These are phyloP conservation scores for Nowickia ferox DNA, from an alignment of 2,888 invertebrate genomes.

Conservation along the genomic window DNA sequence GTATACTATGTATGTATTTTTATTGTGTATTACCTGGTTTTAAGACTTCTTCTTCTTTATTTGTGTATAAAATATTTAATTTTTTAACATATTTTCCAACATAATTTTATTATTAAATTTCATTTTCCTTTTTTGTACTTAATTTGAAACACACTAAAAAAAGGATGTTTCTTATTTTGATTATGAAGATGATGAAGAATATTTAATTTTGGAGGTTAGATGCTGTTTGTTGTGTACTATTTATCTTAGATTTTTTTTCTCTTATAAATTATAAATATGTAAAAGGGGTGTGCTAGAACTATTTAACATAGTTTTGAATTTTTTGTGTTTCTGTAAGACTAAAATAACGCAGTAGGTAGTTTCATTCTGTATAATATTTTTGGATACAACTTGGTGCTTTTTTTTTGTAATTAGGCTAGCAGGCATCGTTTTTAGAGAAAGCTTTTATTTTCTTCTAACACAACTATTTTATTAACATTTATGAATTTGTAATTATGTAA, in stretches of 20 bases:
- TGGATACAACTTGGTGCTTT: not conserved
- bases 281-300: conserved; percentile 11
- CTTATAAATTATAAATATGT: not conserved
- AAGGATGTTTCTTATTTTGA: conserved; percentile 82
- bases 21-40: conserved; percentile 36
- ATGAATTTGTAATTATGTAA: conserved; percentile 5
- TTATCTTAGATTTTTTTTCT: not conserved
- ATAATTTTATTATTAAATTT: conserved; percentile 32
- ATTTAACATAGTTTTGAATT: conserved; percentile 16
- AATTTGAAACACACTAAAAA: conserved; percentile 53
- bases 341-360: conserved; percentile 1
- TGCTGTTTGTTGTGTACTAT: conserved; percentile 46
- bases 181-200: conserved; percentile 82
- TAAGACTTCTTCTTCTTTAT: conserved; percentile 18
- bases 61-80: conserved; percentile 1
- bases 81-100: conserved; percentile 31
- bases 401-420: conserved; percentile 15
- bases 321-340: not conserved
- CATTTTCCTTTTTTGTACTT: conserved; percentile 46
- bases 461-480: not conserved
- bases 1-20: not conserved
- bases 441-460: not conserved
- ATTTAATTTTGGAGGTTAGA: conserved; percentile 83
- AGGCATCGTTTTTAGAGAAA: not conserved
- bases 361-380: not conserved